phyloP scores from a whole-genome alignment of 2,113 vertebrate genomes.

The Mellivora capensis region DNA sequence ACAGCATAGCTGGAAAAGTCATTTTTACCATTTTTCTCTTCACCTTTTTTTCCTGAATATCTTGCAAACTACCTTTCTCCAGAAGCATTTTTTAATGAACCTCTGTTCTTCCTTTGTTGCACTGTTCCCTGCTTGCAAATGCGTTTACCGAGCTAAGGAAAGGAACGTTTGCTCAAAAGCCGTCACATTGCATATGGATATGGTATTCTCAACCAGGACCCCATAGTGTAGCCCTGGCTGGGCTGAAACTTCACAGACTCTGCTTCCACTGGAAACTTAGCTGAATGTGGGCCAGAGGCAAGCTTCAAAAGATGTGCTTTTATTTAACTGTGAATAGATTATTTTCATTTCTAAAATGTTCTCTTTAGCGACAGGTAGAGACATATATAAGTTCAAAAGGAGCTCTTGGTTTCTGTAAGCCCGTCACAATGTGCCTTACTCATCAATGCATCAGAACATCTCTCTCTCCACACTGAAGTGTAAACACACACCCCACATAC shows the following conservation, averaged over 20 bases:
- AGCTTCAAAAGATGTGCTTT: background rate
- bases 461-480: background rate
- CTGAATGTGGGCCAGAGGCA: background rate
- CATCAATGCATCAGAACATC: background rate
- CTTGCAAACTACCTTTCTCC: background rate
- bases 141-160: background rate
- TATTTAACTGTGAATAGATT: background rate
- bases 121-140: background rate
- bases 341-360: conserved; percentile 16
- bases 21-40: background rate
- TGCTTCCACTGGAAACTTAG: background rate
- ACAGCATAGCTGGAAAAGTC: background rate
- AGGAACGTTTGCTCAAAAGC: background rate
- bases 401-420: background rate
- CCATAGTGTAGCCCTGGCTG: background rate
- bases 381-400: background rate
- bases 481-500: too few species aligned
- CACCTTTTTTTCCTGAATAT: background rate
- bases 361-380: background rate
- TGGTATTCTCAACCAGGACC: background rate
- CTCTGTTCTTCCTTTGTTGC: background rate
- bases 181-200: background rate
- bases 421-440: background rate
- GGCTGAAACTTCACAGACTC: background rate
- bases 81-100: background rate